Percentiles rank a stretch among this genome's conserved stretches.
Conservation (phyloP, 2,888 invertebrate genomes). For the Drosophila meridionalis region DNA sequence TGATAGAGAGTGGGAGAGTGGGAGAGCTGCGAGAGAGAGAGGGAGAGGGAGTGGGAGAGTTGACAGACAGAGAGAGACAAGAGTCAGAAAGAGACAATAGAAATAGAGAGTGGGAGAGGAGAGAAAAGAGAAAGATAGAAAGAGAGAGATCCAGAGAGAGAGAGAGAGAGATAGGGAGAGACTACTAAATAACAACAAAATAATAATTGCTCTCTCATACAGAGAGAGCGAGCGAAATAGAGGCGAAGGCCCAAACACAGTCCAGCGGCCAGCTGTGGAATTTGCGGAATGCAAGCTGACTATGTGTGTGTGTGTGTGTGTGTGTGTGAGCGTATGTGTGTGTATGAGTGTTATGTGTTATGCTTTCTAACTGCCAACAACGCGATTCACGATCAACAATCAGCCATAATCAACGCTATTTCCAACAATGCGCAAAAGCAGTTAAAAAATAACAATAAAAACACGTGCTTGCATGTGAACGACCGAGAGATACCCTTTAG, state of each 20-base stretch:
- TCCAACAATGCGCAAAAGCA: constrained; percentile 32
- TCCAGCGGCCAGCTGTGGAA: constrained; percentile 45
- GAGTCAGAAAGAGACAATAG: not conserved
- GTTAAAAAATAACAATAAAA: constrained; percentile 20
- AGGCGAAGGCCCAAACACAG: not conserved
- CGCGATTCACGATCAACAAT: constrained; percentile 49
- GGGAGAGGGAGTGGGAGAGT: not conserved
- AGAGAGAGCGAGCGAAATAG: not conserved
- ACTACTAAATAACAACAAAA: constrained; percentile 60
- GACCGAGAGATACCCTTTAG: constrained; percentile 10
- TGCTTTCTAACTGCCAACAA: constrained; percentile 71
- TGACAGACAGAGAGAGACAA: not conserved
- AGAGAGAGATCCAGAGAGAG: not conserved
- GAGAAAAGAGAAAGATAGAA: not conserved
- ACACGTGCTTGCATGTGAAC: not conserved
- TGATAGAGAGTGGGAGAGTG: constrained; percentile 1
- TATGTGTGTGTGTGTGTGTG: not conserved
- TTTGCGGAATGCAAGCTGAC: constrained; percentile 45
- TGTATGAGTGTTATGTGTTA: constrained; percentile 47
- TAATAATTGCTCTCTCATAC: not conserved
- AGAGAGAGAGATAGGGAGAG: constrained; percentile 6
- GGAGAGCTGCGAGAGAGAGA: not conserved
- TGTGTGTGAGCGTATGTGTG: constrained; percentile 13
- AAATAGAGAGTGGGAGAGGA: constrained; percentile 1
- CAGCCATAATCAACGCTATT: constrained; percentile 34